These are phyloP conservation scores for Cheumatopsyche charites DNA, from an alignment of 1,140 invertebrate genomes.

Conservation along the genomic window DNA sequence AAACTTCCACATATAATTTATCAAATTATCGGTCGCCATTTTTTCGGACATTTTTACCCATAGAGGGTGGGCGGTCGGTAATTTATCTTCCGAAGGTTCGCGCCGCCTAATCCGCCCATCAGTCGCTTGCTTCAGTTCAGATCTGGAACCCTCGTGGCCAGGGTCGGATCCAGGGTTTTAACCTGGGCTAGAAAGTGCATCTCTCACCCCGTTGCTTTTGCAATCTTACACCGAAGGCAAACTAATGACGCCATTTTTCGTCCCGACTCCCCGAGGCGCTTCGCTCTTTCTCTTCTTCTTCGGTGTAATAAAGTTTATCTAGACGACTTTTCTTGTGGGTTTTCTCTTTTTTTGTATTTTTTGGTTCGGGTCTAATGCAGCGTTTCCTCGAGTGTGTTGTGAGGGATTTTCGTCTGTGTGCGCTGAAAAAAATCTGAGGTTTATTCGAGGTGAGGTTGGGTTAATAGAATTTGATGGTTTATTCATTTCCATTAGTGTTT, in stretches of 20 bases:
- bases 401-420: too few relatives aligned
- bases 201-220: slow-evolving; percentile 1
- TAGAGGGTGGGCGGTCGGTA: not conserved
- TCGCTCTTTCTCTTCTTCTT: not conserved
- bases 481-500: too few relatives aligned
- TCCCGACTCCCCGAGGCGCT: slow-evolving; percentile 8
- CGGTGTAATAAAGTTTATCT: slow-evolving; percentile 12
- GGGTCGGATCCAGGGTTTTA: not conserved
- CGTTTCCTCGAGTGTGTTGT: too few relatives aligned
- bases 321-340: not conserved
- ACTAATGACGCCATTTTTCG: slow-evolving; percentile 29
- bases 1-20: slow-evolving; percentile 17
- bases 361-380: too few relatives aligned
- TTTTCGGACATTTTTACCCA: slow-evolving; percentile 3
- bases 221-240: slow-evolving; percentile 18
- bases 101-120: slow-evolving; percentile 25
- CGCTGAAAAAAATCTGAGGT: too few relatives aligned
- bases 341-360: too few relatives aligned
- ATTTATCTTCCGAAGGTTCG: slow-evolving; percentile 33
- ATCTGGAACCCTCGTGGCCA: not conserved
- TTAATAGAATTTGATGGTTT: too few relatives aligned
- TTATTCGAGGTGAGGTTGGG: too few relatives aligned
- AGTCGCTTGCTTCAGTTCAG: slow-evolving; percentile 9
- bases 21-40: not conserved
- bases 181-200: slow-evolving; percentile 11